These are phyloP conservation scores for Rhinoderma darwinii DNA, from an alignment of 2,113 vertebrate genomes.

Conservation along the genomic window DNA sequence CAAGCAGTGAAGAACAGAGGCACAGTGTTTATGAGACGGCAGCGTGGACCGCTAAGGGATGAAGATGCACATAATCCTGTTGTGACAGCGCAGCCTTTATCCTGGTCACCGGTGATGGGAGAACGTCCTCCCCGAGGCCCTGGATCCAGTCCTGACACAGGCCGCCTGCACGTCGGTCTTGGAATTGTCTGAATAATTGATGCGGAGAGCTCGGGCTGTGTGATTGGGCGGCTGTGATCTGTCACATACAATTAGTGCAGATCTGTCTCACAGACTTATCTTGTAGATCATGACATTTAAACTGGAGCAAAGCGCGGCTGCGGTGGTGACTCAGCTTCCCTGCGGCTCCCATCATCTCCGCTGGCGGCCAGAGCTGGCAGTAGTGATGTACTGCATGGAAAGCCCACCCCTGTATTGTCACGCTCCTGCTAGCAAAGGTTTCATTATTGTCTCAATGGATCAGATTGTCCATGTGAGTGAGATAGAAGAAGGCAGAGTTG, in stretches of 20 bases:
- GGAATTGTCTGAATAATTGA: conserved; percentile 38
- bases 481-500: background rate
- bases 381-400: background rate
- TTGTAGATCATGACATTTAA: conserved; percentile 36
- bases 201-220: background rate
- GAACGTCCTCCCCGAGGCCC: background rate
- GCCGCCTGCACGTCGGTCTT: background rate
- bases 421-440: background rate
- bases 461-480: background rate
- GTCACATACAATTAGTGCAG: conserved; percentile 38
- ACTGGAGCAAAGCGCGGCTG: conserved; percentile 6
- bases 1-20: no score
- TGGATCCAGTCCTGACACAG: background rate
- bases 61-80: background rate
- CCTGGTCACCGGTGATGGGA: background rate
- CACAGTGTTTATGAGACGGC: no score
- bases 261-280: conserved; percentile 31
- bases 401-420: background rate
- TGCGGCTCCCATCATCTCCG: background rate
- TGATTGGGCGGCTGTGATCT: conserved; percentile 16
- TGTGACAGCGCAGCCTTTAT: background rate
- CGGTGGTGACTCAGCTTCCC: conserved; percentile 33
- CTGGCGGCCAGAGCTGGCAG: background rate
- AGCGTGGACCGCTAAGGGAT: background rate
- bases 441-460: background rate